These are phyloP conservation scores for Triplophysa bombifrons DNA, from an alignment of 2,797 vertebrate species.

Conservation along the genomic window DNA sequence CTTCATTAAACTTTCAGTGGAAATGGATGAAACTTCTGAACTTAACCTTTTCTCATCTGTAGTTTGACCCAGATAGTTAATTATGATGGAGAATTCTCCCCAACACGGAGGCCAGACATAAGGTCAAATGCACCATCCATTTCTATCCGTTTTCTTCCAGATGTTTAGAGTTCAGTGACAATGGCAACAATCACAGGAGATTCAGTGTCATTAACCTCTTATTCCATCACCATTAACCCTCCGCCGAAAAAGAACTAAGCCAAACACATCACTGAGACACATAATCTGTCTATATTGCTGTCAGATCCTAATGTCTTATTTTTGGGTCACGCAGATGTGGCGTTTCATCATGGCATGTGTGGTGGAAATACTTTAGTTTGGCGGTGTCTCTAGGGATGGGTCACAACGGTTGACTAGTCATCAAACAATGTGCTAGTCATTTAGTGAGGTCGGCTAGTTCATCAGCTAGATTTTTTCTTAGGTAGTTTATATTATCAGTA, in stretches of 20 bases:
- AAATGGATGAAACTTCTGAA: constrained; percentile 47
- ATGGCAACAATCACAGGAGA: constrained; percentile 48
- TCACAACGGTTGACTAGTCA: background rate
- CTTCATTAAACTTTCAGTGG: constrained; percentile 15
- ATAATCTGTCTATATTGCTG: constrained; percentile 45
- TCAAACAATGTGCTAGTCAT: background rate
- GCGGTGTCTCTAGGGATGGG: background rate
- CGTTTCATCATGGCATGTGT: constrained; percentile 8
- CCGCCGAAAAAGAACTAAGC: constrained; percentile 24
- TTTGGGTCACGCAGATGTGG: constrained; percentile 45
- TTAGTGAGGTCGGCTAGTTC: background rate
- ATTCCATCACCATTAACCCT: constrained; percentile 49
- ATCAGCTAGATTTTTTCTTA: background rate
- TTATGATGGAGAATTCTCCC: constrained; percentile 52
- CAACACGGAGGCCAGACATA: constrained; percentile 49
- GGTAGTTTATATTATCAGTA: background rate
- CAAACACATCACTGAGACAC: constrained; percentile 42
- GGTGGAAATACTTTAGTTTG: constrained; percentile 3
- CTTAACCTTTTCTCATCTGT: constrained; percentile 49
- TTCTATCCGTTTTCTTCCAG: constrained; percentile 44
- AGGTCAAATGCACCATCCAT: constrained; percentile 43
- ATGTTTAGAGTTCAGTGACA: constrained; percentile 55
- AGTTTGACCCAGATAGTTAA: constrained; percentile 57
- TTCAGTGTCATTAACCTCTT: constrained; percentile 47
- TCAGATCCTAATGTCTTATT: constrained; percentile 38